These are phyloP conservation scores for Drusus annulatus DNA, from an alignment of 1,140 invertebrate species.

Conservation along the genomic window DNA sequence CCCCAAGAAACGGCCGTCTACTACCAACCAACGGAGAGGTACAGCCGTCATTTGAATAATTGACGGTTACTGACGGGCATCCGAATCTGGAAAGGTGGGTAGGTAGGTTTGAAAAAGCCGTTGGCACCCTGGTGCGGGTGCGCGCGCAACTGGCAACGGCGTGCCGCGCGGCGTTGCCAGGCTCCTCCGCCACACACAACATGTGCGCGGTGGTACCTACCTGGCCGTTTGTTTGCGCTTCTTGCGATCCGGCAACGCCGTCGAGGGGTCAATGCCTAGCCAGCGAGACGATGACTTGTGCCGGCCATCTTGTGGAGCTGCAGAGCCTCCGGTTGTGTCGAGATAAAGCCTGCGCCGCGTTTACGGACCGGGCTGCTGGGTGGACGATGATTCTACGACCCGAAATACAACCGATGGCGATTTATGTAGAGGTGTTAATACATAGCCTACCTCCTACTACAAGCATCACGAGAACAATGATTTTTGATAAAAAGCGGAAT, in stretches of 20 bases:
- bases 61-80: constrained; percentile 24
- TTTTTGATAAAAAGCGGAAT: too few relatives aligned
- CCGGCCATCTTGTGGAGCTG: constrained; percentile 26
- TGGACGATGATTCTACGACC: constrained; percentile 24
- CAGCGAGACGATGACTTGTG: constrained; percentile 33
- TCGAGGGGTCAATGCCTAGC: constrained; percentile 41
- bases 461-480: too few relatives aligned
- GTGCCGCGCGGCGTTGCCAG: not conserved
- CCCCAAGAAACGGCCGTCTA: not conserved
- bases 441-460: constrained; percentile 4
- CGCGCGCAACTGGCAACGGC: constrained; percentile 12
- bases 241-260: constrained; percentile 11
- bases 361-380: constrained; percentile 1
- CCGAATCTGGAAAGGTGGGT: too few relatives aligned
- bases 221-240: not conserved
- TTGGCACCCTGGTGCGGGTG: constrained; percentile 35
- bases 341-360: constrained; percentile 33
- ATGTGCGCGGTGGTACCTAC: constrained; percentile 32
- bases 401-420: constrained; percentile 23
- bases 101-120: constrained; percentile 25
- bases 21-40: too few relatives aligned
- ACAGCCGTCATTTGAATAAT: constrained; percentile 43
- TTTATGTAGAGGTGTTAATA: constrained; percentile 44
- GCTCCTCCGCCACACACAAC: not conserved
- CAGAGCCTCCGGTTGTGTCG: constrained; percentile 17